A percentile compares a stretch with the other conserved stretches of the same genome.
Conservation (phyloP, 2,113 vertebrate species). For the Colaptes auratus region DNA sequence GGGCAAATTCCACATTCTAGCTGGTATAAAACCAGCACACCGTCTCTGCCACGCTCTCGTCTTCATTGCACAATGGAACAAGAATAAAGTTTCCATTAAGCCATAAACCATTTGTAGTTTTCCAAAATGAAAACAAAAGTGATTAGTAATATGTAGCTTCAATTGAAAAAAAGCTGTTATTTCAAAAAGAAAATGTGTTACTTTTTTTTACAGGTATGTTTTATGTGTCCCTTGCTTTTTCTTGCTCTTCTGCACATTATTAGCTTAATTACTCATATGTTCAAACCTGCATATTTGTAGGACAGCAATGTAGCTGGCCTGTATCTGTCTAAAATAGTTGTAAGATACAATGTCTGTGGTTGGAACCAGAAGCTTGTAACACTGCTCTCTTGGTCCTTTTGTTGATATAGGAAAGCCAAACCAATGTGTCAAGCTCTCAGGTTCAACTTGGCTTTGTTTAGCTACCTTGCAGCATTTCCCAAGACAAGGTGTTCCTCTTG, state of each 20-base stretch:
- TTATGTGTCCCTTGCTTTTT: background rate
- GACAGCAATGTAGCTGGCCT: background rate
- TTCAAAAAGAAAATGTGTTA: background rate
- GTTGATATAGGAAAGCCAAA: background rate
- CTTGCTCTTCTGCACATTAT: background rate
- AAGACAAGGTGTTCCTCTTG: background rate
- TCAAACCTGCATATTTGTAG: background rate
- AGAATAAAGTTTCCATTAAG: background rate
- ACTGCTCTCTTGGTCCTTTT: background rate
- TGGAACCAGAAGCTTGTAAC: background rate
- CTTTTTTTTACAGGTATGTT: background rate
- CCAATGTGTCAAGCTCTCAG: background rate
- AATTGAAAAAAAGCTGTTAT: background rate
- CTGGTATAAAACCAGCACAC: too few relatives aligned
- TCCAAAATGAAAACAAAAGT: background rate
- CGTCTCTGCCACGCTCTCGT: background rate
- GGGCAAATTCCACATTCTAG: too few relatives aligned
- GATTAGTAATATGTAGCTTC: background rate
- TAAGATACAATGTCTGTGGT: background rate
- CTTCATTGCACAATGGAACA: background rate
- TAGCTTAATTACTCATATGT: background rate
- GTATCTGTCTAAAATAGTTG: background rate
- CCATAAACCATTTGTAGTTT: background rate
- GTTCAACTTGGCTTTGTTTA: background rate
- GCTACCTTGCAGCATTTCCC: background rate